Conservation (phyloP, 2,113 vertebrate species). For the Osmerus eperlanus region DNA sequence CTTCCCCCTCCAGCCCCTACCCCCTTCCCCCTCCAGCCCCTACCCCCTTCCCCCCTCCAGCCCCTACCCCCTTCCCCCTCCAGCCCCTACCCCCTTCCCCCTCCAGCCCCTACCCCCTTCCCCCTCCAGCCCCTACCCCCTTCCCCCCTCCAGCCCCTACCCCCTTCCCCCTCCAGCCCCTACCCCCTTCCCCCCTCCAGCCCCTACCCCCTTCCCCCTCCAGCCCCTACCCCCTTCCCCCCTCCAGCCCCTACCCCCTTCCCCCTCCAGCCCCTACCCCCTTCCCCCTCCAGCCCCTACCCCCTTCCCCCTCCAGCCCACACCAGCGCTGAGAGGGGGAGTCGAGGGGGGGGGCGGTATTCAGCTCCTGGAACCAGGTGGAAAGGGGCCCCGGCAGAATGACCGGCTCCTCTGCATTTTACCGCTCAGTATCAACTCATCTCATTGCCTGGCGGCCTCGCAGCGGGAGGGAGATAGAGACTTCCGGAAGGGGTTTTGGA, state of each 20-base stretch:
- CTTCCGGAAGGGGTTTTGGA: no score
- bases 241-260: neutral
- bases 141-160: no score
- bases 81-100: no score
- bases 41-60: neutral
- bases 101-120: neutral
- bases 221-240: neutral
- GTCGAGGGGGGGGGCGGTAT: slow-evolving; percentile 24
- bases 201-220: no score
- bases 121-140: neutral
- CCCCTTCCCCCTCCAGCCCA: slow-evolving; percentile 5
- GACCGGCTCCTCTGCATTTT: slow-evolving; percentile 63
- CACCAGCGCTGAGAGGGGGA: slow-evolving; percentile 43
- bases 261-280: neutral
- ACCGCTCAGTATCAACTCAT: slow-evolving; percentile 69
- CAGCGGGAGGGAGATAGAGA: slow-evolving; percentile 36
- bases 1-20: no score
- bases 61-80: no score
- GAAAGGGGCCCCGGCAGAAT: slow-evolving; percentile 69
- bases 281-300: no score
- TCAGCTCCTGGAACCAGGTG: slow-evolving; percentile 37
- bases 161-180: neutral
- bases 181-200: neutral
- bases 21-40: no score
- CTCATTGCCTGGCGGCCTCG: slow-evolving; percentile 66